Percentiles rank a stretch among this genome's conserved stretches.
Conservation (phyloP, 2,797 vertebrate genomes). For the Anomalospiza imberbis region DNA sequence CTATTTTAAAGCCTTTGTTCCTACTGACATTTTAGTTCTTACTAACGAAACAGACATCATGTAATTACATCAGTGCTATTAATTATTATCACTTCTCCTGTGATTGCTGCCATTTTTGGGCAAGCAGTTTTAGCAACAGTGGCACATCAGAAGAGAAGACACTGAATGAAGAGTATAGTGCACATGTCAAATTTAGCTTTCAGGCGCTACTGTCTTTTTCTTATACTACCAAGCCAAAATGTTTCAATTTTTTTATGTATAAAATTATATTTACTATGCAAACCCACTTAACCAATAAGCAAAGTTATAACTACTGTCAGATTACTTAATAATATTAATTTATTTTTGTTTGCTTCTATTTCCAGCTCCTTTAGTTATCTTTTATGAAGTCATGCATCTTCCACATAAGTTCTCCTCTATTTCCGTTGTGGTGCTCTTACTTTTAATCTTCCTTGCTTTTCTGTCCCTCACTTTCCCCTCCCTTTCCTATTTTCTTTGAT, state of each 20-base stretch:
- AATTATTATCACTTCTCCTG: conserved; percentile 38
- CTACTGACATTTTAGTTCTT: conserved; percentile 9
- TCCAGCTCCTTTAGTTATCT: neutral
- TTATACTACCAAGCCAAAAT: neutral
- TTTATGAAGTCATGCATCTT: neutral
- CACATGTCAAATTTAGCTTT: neutral
- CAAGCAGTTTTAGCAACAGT: neutral
- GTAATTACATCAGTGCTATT: conserved; percentile 35
- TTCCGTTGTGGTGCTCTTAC: neutral
- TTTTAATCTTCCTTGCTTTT: neutral
- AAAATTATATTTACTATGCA: neutral
- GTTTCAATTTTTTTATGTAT: neutral
- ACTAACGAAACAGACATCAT: conserved; percentile 18
- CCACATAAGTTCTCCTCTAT: neutral
- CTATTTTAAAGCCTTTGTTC: neutral
- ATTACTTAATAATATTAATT: neutral
- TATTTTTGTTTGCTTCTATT: neutral
- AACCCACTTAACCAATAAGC: neutral
- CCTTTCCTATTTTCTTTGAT: neutral
- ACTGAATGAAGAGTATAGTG: neutral
- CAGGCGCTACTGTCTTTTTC: neutral
- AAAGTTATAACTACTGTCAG: neutral
- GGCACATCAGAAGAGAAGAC: neutral
- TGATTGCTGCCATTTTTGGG: neutral
- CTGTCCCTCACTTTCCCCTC: neutral